Conservation (phyloP, 2,888 invertebrate species). For the Meandrusa payeni region DNA sequence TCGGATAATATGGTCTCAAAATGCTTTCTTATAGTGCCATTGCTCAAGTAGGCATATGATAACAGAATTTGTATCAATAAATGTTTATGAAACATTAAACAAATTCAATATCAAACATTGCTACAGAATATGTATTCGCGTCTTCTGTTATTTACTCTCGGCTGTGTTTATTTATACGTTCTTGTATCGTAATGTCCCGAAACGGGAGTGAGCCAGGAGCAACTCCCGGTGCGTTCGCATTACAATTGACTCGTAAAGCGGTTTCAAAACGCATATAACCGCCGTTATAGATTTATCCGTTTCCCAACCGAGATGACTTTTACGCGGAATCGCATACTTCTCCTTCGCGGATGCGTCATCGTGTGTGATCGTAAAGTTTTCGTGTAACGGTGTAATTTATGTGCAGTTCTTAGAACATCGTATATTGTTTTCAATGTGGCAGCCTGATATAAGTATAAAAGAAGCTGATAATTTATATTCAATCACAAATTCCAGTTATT, state of each 20-base stretch:
- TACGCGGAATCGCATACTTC: slow-evolving; percentile 2
- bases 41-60: no score
- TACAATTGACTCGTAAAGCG: slow-evolving; percentile 45
- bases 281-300: slow-evolving; percentile 18
- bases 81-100: no score
- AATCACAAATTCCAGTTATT: no score
- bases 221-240: slow-evolving; percentile 44
- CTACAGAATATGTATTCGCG: slow-evolving; percentile 9
- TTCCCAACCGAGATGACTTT: slow-evolving; percentile 11
- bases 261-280: slow-evolving; percentile 24
- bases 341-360: slow-evolving; percentile 6
- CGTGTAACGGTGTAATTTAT: slow-evolving; percentile 3
- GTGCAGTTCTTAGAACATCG: no score
- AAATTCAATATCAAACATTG: no score
- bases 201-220: slow-evolving; percentile 50
- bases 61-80: no score
- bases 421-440: no score
- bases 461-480: no score
- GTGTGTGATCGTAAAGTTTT: slow-evolving; percentile 16
- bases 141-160: slow-evolving; percentile 25
- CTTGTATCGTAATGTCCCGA: slow-evolving; percentile 42
- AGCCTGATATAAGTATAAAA: no score
- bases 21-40: no score
- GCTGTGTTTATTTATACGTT: slow-evolving; percentile 39
- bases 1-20: no score